Conservation (phyloP, 2,888 invertebrate species). For the Trissonchulus sp. region DNA sequence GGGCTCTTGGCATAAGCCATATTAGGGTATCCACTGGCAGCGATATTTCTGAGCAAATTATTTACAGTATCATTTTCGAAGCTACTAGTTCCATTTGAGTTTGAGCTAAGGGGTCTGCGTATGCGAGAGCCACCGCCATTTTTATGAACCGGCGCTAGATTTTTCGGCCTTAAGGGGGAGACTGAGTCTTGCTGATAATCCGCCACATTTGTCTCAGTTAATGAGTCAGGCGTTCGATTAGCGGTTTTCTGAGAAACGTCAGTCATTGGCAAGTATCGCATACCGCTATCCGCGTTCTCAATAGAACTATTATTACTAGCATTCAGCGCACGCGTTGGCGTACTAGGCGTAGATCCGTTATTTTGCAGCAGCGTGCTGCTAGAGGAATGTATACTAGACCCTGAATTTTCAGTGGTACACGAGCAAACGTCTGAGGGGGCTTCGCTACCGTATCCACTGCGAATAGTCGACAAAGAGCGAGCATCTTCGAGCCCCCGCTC, state of each 20-base stretch:
- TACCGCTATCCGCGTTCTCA: too few species aligned
- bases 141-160: neutral
- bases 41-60: too few species aligned
- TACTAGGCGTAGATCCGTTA: neutral
- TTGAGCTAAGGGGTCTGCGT: neutral
- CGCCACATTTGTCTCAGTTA: neutral
- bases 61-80: neutral
- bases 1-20: neutral
- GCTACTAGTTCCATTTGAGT: neutral
- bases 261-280: too few species aligned
- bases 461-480: neutral
- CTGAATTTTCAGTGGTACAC: neutral
- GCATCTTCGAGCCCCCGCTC: neutral
- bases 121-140: neutral
- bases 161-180: neutral
- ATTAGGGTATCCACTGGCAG: neutral
- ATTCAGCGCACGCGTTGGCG: neutral
- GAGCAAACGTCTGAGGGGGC: neutral
- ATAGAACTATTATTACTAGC: neutral
- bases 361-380: neutral
- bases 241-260: too few species aligned
- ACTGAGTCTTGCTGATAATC: too few species aligned
- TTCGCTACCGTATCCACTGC: neutral
- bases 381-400: neutral
- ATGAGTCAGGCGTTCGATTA: too few species aligned